Evolutionary conservation across 2,797 vertebrate species (phyloP).

Genomic region (Brotula barbata): DNA sequence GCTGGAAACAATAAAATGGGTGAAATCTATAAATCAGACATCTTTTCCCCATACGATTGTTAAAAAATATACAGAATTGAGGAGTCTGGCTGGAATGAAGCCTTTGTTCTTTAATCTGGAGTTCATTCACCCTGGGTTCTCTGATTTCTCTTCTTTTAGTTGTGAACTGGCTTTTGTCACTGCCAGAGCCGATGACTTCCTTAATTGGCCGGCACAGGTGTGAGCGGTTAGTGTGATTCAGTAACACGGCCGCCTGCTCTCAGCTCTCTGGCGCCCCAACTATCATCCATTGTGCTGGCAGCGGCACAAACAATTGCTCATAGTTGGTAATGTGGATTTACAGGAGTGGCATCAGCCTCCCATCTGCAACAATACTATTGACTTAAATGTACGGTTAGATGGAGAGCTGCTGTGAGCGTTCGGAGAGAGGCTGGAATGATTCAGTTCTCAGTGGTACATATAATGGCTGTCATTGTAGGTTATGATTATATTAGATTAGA

Average conservation of each 20-base stretch:
- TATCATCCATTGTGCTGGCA: slow-evolving; percentile 14
- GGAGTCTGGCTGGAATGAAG: too few relatives aligned
- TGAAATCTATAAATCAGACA: too few relatives aligned
- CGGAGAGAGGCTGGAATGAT: slow-evolving; percentile 40
- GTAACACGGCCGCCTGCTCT: slow-evolving; percentile 8
- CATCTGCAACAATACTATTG: slow-evolving; percentile 14
- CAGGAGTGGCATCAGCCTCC: not conserved
- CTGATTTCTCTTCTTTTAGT: not conserved
- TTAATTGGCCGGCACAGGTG: slow-evolving; percentile 47
- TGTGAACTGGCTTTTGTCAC: slow-evolving; percentile 7
- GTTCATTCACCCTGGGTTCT: not conserved
- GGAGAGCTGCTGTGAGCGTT: slow-evolving; percentile 9
- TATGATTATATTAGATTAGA: too few relatives aligned
- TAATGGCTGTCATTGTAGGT: too few relatives aligned
- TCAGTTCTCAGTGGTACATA: slow-evolving; percentile 5
- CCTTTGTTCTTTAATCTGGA: too few relatives aligned
- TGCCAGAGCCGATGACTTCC: slow-evolving; percentile 17
- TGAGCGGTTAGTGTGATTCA: slow-evolving; percentile 33
- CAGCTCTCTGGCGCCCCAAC: slow-evolving; percentile 16
- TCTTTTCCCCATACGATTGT: too few relatives aligned
- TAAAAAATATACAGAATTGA: too few relatives aligned
- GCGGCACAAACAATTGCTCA: slow-evolving; percentile 23
- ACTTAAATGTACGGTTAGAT: slow-evolving; percentile 23
- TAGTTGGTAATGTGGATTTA: slow-evolving; percentile 20
- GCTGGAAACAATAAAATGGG: too few relatives aligned